Conservation (phyloP, 2,113 vertebrate genomes). For the Bungarus multicinctus region DNA sequence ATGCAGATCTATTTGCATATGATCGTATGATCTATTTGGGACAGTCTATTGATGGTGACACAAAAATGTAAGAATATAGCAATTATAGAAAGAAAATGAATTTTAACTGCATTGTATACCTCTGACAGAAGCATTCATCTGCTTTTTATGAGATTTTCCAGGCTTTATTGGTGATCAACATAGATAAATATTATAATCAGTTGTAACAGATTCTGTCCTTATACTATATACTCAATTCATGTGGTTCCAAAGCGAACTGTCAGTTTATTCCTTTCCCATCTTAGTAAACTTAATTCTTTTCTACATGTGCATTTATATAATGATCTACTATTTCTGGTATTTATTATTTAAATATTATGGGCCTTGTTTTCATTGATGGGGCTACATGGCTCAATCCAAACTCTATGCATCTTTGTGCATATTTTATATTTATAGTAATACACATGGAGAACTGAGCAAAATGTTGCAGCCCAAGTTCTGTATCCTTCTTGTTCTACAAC, state of each 20-base stretch:
- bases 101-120: not conserved
- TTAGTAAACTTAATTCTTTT: not conserved
- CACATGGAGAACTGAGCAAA: not conserved
- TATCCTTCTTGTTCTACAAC: conserved; percentile 1
- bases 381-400: not conserved
- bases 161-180: not conserved
- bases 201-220: not conserved
- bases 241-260: not conserved
- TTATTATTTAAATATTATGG: not conserved
- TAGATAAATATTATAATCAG: not conserved
- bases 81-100: not conserved
- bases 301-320: not conserved
- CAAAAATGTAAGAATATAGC: not conserved
- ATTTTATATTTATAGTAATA: not conserved
- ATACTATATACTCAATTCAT: not conserved
- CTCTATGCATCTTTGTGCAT: not conserved
- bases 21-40: not conserved
- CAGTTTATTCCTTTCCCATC: not conserved
- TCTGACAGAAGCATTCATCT: not conserved
- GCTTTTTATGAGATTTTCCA: not conserved
- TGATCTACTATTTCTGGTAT: not conserved
- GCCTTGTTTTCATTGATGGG: not conserved
- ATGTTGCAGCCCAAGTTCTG: not conserved
- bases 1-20: not conserved
- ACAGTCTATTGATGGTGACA: not conserved